Percentiles rank a stretch among this genome's conserved stretches.
These are phyloP conservation scores for Scaptomyza flava DNA, from an alignment of 2,888 invertebrate species.

Conservation along the genomic window DNA sequence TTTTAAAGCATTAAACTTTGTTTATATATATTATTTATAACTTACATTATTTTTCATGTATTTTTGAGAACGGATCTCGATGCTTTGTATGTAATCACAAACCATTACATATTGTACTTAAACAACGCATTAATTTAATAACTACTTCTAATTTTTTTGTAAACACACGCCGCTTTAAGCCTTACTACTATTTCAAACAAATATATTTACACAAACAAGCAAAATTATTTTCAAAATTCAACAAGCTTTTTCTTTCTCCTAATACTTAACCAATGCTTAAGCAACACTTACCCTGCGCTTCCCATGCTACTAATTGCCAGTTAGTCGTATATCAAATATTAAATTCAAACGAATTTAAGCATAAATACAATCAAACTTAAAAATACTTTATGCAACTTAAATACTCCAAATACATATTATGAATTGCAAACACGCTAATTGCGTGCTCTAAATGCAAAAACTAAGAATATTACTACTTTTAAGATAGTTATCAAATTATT, in stretches of 20 bases:
- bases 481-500: conserved; percentile 9
- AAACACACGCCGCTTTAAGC: conserved; percentile 29
- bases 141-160: conserved; percentile 50
- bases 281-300: conserved; percentile 60
- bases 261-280: conserved; percentile 23
- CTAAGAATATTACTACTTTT: conserved; percentile 12
- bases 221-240: conserved; percentile 30
- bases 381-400: conserved; percentile 47
- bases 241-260: conserved; percentile 15
- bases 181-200: conserved; percentile 44
- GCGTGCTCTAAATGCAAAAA: conserved; percentile 7
- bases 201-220: conserved; percentile 22
- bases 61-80: conserved; percentile 69
- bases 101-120: conserved; percentile 61
- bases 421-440: conserved; percentile 5
- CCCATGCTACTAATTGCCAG: conserved; percentile 56
- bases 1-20: conserved; percentile 47
- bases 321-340: conserved; percentile 70
- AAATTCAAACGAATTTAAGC: conserved; percentile 77
- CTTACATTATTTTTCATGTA: conserved; percentile 65
- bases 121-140: conserved; percentile 59
- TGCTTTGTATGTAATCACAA: conserved; percentile 55
- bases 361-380: conserved; percentile 70
- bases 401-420: conserved; percentile 35
- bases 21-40: conserved; percentile 56